phyloP scores from a whole-genome alignment of 2,797 vertebrate species.

The Phylloscopus collybita region DNA sequence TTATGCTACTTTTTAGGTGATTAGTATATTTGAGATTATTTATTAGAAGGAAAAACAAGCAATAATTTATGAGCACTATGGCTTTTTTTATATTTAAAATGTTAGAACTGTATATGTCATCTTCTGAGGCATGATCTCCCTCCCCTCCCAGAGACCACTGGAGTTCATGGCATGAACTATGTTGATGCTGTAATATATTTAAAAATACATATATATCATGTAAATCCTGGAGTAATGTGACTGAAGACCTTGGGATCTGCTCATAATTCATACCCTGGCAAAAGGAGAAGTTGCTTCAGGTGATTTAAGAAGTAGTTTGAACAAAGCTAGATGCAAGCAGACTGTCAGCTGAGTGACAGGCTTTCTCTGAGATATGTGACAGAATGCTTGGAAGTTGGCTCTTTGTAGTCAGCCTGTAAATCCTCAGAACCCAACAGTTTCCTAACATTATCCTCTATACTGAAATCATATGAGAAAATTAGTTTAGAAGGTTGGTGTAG shows the following conservation, averaged over 20 bases:
- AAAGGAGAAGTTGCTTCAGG: slow-evolving; percentile 15
- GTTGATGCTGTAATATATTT: background rate
- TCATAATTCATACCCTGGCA: background rate
- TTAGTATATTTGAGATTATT: background rate
- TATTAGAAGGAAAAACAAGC: background rate
- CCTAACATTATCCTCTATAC: background rate
- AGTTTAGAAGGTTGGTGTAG: background rate
- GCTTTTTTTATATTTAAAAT: background rate
- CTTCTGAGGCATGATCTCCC: background rate
- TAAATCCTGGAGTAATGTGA: background rate
- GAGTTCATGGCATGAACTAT: background rate
- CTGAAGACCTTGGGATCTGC: background rate
- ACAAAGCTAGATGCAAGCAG: background rate
- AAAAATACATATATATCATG: background rate
- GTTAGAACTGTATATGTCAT: background rate
- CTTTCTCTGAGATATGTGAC: background rate
- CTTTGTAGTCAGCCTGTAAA: background rate
- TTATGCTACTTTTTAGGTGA: background rate
- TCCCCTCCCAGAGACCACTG: background rate
- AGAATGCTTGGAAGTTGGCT: slow-evolving; percentile 7
- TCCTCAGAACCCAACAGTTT: background rate
- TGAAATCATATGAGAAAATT: background rate
- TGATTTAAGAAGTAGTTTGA: slow-evolving; percentile 12
- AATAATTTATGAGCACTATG: background rate
- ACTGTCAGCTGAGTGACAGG: background rate